Evolutionary conservation across 2,797 vertebrate genomes (phyloP), one percentile per base, ranked within the genome.

Genomic region (Gobionotothen gibberifrons): DNA sequence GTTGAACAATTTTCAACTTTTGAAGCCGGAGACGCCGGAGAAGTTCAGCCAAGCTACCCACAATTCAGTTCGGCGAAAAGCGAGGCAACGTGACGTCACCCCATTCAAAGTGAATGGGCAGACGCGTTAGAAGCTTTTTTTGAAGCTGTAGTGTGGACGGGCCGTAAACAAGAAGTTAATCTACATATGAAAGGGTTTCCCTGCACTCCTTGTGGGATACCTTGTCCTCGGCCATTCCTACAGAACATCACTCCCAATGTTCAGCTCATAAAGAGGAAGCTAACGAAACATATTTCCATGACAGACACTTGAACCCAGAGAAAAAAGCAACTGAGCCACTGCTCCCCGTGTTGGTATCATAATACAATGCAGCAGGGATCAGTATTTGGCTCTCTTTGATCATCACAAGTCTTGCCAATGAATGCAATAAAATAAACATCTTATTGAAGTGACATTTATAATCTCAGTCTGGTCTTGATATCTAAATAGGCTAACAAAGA

Each of bases 131-230:
- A n/a, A n/a, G n/a, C n/a, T n/a, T n/a, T n/a, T n/a, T n/a, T n/a
- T n/a, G n/a, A n/a, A n/a, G n/a, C n/a, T n/a, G n/a, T n/a, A n/a
- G n/a, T n/a, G n/a, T n/a, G n/a, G n/a, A n/a, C n/a, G n/a, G n/a
- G n/a, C n/a, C n/a, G n/a, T 85, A 76, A 92, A 87, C 79, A 86
- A 77, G 61, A 77, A 44, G 46, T 9, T 5, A 66, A 90, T 92
- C 73, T 89, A 9, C 87, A 88, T 91, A 86, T 87, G 73, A 92
- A 91, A 90, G 81, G 49, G 29, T 44, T 61, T 19, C 52, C 13
- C 2, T 5, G 16, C 17, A 17, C 46, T 76, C 78, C 61, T 65
- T 46, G 53, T 42, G 83, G 85, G 82, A 87, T 69, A 36, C 71
- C 63, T 79, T 57, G 44, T 65, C 63, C 54, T 36, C 11, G 53